Evolutionary conservation across 30 jellyfish, hydroid and myxozoan species (phyloP).

Genomic region (Aurelia aurita): DNA sequence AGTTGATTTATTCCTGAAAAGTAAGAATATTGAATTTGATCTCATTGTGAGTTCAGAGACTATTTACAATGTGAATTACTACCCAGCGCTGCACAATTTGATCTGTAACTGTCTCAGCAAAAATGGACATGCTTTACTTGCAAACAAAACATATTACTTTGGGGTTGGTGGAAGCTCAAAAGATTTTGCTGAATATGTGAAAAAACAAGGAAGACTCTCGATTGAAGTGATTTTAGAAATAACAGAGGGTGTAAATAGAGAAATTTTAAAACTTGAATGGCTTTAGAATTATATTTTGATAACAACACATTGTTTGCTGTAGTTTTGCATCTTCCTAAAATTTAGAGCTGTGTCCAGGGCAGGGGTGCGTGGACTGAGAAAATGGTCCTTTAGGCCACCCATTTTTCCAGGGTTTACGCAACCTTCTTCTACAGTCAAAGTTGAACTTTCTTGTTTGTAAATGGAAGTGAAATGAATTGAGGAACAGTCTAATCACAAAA

Average conservation of each 20-base stretch:
- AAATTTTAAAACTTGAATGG: slow-evolving; percentile 62
- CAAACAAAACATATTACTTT: slow-evolving; percentile 92
- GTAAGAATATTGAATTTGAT: slow-evolving; percentile 62
- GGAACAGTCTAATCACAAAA: too few relatives aligned
- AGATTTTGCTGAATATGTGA: slow-evolving; percentile 67
- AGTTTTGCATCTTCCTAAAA: neutral
- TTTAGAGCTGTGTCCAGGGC: neutral
- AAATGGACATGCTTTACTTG: slow-evolving; percentile 86
- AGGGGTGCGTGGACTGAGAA: too few relatives aligned
- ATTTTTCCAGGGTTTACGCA: too few relatives aligned
- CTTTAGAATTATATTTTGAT: neutral
- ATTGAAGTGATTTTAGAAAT: slow-evolving; percentile 31
- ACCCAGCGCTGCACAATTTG: slow-evolving; percentile 63
- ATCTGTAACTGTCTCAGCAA: slow-evolving; percentile 42
- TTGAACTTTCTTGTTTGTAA: too few relatives aligned
- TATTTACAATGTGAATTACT: slow-evolving; percentile 70
- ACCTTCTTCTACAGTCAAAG: too few relatives aligned
- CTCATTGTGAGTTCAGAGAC: slow-evolving; percentile 93
- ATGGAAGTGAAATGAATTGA: too few relatives aligned
- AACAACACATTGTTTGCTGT: neutral
- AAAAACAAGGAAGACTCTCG: slow-evolving; percentile 17
- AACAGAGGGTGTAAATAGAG: slow-evolving; percentile 84
- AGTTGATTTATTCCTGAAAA: neutral
- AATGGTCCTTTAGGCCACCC: too few relatives aligned
- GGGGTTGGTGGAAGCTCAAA: slow-evolving; percentile 99